Evolutionary conservation across 1,140 invertebrate species (phyloP), one percentile per base, ranked within the genome.

Genomic region (Pseudomyrmex cubaensis): DNA sequence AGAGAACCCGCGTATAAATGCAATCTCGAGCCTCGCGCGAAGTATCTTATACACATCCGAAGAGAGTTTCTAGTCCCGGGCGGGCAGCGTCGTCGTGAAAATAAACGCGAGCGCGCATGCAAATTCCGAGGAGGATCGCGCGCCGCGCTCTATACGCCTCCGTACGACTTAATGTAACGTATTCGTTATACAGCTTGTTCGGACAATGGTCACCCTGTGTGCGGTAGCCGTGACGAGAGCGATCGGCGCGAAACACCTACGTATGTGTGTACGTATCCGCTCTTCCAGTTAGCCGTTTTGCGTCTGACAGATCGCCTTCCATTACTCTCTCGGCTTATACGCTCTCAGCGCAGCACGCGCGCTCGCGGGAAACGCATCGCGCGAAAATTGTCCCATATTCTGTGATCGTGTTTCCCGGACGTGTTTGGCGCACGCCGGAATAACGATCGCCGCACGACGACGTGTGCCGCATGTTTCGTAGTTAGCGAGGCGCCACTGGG

Each of bases 181-280:
- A 74, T 52, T 35, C 46, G 63, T 56, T 69, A 17, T 35, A 35
- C 35, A 52, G 48, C 17, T 10, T 22, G 20, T 48, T 80, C 56
- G 76, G 46, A 80, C 76, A 72, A 73, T 62, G 78, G 25, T 22
- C 46, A 62, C 48, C 69, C 67, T 62, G 67, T 62, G 67, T 72
- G 69, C 25, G 48, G 70, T 63, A 74, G 59, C 22, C 25, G 50
- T n/a, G 50, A 62, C 35, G 56, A 66, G 50, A 66, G 50, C 70
- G 59, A 73, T 73, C 48, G 44, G 35, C 35, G 20, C 35, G 35
- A 35, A 46, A 73, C 77, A 57, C 77, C 77, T 44, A 73, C 67
- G 48, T 67, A n/a, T 69, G n/a, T 2, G 35, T 35, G 5, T 35
- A 25, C 25, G 25, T 35, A 35, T 1, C 0, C 5, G 35, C 52